Conservation (phyloP, 2,888 invertebrate genomes). For the Metallyticus violacea region DNA sequence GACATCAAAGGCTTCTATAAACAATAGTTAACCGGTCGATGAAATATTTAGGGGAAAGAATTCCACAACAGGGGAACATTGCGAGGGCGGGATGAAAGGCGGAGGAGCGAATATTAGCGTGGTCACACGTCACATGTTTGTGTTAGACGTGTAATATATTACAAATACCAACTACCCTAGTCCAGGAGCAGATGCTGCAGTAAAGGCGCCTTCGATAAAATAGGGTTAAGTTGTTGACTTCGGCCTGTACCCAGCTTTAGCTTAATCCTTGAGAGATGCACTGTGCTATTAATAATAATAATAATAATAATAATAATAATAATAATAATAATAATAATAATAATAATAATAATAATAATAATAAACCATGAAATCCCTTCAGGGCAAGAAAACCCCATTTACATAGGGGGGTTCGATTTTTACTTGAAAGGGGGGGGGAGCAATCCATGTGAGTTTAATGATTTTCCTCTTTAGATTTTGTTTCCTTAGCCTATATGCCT, state of each 20-base stretch:
- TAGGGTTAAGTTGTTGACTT: neutral
- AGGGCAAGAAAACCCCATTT: too few species aligned
- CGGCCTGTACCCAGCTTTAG: neutral
- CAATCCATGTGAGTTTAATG: too few species aligned
- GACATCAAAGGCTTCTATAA: neutral
- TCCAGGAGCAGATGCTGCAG: neutral
- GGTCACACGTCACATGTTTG: neutral
- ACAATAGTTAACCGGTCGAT: neutral
- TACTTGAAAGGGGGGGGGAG: too few species aligned
- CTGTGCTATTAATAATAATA: neutral
- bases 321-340: too few species aligned
- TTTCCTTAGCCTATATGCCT: too few species aligned
- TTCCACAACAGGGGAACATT: neutral
- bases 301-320: too few species aligned
- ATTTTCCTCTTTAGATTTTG: too few species aligned
- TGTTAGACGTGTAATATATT: neutral
- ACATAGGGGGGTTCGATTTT: too few species aligned
- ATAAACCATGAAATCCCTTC: too few species aligned
- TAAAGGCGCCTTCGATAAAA: neutral
- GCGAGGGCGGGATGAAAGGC: too few species aligned
- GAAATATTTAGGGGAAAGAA: neutral
- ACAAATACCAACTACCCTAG: neutral
- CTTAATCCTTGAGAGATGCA: neutral
- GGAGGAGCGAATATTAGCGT: neutral
- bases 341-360: too few species aligned